Evolutionary conservation across 2,113 vertebrate genomes (phyloP).

Genomic region (Lonchura striata): DNA sequence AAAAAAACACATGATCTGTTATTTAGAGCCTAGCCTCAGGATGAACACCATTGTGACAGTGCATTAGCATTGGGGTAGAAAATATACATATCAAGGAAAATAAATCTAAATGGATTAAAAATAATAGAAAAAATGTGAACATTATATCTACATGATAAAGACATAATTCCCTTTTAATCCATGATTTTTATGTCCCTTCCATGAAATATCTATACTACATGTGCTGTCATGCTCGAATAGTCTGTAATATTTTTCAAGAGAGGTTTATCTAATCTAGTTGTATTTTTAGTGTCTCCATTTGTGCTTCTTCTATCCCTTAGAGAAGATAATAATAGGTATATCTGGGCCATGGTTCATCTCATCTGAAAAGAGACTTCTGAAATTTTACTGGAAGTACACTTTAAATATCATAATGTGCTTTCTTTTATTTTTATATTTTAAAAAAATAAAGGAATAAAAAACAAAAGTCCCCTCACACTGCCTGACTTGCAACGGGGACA

Average conservation of each 20-base stretch:
- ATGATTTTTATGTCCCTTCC: not conserved
- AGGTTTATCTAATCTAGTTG: not conserved
- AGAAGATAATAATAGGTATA: not conserved
- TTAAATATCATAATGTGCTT: not conserved
- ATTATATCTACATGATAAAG: not conserved
- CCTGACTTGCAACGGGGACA: not conserved
- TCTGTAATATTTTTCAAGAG: not conserved
- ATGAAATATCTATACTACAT: not conserved
- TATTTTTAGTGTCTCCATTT: not conserved
- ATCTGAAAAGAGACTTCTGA: not conserved
- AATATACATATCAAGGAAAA: not conserved
- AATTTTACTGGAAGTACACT: not conserved
- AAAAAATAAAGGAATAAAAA: not conserved
- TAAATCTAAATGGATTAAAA: not conserved
- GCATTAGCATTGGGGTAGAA: not conserved
- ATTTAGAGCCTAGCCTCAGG: not conserved
- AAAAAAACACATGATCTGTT: not conserved
- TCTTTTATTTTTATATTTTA: not conserved
- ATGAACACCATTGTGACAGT: not conserved
- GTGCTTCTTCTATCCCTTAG: not conserved
- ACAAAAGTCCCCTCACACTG: not conserved
- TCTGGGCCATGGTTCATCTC: not conserved
- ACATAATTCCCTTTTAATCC: not conserved
- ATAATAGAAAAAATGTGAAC: not conserved
- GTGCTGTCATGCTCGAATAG: not conserved